Percentiles rank a stretch among this genome's conserved stretches.
These are phyloP conservation scores for Ormyrus labotus DNA, from an alignment of 2,888 invertebrate species.

Conservation along the genomic window DNA sequence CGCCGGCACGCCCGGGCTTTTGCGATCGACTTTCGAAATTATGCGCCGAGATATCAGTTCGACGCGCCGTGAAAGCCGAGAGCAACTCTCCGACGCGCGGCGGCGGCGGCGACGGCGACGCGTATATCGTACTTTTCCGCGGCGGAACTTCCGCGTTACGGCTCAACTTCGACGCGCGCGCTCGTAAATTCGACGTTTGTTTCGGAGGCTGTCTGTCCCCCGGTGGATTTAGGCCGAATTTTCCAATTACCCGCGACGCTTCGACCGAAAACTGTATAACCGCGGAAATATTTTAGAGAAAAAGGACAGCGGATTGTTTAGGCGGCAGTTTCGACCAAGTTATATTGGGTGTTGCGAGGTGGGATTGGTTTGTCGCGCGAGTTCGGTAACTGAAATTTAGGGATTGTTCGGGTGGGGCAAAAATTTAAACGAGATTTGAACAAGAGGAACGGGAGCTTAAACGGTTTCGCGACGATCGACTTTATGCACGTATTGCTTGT, in stretches of 20 bases:
- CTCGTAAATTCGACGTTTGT: constrained; percentile 55
- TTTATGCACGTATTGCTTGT: no score
- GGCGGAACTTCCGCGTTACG: constrained; percentile 47
- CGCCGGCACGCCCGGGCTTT: constrained; percentile 1
- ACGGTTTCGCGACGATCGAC: no score
- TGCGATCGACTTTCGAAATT: constrained; percentile 46
- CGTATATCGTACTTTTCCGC: constrained; percentile 42
- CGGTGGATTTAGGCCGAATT: constrained; percentile 40
- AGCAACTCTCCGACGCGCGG: neutral
- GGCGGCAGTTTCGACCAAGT: no score
- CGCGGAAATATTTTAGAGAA: no score
- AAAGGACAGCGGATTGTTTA: no score
- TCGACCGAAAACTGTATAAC: neutral
- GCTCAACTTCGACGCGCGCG: constrained; percentile 50
- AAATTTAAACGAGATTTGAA: no score
- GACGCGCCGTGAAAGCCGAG: constrained; percentile 24
- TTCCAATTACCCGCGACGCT: constrained; percentile 32
- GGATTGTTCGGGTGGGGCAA: no score
- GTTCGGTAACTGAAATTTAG: no score
- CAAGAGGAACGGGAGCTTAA: no score
- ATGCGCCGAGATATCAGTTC: constrained; percentile 34
- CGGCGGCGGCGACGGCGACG: neutral
- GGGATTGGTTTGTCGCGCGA: no score
- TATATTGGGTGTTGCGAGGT: no score
- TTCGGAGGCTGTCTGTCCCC: constrained; percentile 11